Base-by-base conservation (phyloP, 2,797 vertebrate species). In the Phylloscopus collybita region DNA sequence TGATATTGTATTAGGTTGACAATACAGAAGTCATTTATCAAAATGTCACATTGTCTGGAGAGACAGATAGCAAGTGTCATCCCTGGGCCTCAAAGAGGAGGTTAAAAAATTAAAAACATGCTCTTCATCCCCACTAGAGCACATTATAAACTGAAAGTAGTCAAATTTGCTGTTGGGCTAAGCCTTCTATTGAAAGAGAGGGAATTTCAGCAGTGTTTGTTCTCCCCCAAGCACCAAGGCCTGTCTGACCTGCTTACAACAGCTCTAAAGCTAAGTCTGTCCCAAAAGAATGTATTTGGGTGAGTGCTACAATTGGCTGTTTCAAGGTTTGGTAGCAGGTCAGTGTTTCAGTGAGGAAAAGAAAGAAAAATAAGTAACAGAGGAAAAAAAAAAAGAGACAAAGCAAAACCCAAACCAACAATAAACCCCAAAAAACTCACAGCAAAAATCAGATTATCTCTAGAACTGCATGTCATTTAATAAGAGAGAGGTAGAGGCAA, bases 21-120 rank as follows among this genome's bases (percentile, higher is more conserved):
- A 89, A 83, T 70, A 82, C 16, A 5, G 11, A 81, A 85, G 75
- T n/a, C 42, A 84, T 93, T 88, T 88, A 88, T 94, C 92, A 94
- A 94, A 93, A 56, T 50, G 80, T 40, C 90, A 65, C 4, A 23
- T 38, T 89, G 75, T 91, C 30, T 91, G 76, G 54, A 34, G 72
- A 95, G 65, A 86, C 10, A 54, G 75, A 87, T 6, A 86, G 75
- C 32, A 84, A 90, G 59, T 26, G 16, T 82, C 76, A 88, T 14
- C 38, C 26, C 45, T 36, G 22, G 65, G 38, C 79, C 59, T 72
- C 57, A 74, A 86, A 71, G 32, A 71, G 27, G 25, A 84, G 80
- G 59, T 59, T 79, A 88, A 78, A 94, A 86, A 92, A 90, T 60
- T 51, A 87, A 91, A 93, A 89, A 45, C 56, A 51, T 10, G 51